Base-by-base conservation (phyloP, 2,113 vertebrate genomes). In the Cebidichthys violaceus region DNA sequence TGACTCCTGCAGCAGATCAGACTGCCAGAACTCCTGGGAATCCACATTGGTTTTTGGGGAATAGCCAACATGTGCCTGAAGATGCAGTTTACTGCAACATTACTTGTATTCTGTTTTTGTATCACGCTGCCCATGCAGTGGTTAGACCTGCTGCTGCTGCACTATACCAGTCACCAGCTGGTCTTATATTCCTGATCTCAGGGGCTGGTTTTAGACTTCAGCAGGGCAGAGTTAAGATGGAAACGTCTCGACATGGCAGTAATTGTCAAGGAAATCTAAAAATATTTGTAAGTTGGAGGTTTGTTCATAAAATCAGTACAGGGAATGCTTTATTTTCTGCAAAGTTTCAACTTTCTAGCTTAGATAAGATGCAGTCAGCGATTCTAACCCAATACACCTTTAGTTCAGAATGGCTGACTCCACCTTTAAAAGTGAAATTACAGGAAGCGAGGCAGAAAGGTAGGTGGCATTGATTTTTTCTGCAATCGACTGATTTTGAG, bases 51-150 rank as follows among this genome's bases (percentile, higher is more conserved):
- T 76, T 83, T 85, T 82, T 64, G n/a, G 47, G 81, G 83, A 89
- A 77, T 68, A 83, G 45, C 47, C 74, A 69, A 27, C 83, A 83
- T 79, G 86, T 86, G 87, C 61, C 81, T 81, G 78, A 81, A 70
- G 70, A 20, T 82, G 85, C 85, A 83, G 75, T 92, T 86, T 77
- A 77, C 80, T 70, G 82, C 61, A 74, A 79, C 73, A 79, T 83
- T 81, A 82, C 73, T 82, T 73, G 73, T 75, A 37, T 72, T 67
- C 59, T 79, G 74, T 70, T 73, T 85, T 70, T 43, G 27, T 41
- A 61, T 20, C 31, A 17, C 35, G 57, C 31, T 79, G 55, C 37
- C 33, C 9, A 5, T 61, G 70, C 35, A 73, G 29, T 31, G 29
- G 31, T 52, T 33, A 24, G 22, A 29, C 35, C 37, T 5, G 55